Evolutionary conservation across 2,113 vertebrate genomes (phyloP).

Genomic region (Apeltes quadracus): DNA sequence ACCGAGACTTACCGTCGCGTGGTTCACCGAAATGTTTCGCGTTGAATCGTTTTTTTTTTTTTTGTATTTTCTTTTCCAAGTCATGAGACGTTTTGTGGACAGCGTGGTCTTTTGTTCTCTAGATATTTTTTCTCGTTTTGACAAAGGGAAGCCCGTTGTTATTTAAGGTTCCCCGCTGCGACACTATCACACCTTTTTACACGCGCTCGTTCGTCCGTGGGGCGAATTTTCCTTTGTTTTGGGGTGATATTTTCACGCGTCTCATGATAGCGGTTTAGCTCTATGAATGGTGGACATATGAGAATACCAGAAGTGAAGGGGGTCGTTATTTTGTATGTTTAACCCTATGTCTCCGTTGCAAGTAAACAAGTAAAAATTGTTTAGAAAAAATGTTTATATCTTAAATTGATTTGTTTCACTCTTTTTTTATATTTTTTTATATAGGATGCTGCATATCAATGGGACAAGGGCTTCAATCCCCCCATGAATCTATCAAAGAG

Average conservation of each 20-base stretch:
- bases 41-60: neutral
- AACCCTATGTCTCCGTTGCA: neutral
- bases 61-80: conserved; percentile 44
- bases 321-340: neutral
- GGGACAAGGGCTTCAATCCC: conserved; percentile 63
- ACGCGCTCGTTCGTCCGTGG: neutral
- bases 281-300: conserved; percentile 2
- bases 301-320: neutral
- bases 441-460: conserved; percentile 73
- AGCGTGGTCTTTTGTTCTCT: conserved; percentile 78
- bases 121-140: conserved; percentile 53
- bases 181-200: conserved; percentile 21
- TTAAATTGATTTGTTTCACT: conserved; percentile 10
- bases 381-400: neutral
- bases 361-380: too few species aligned
- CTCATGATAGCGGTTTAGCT: neutral
- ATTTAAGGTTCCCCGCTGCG: conserved; percentile 7
- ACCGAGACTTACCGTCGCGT: neutral
- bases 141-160: conserved; percentile 40
- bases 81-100: conserved; percentile 58
- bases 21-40: neutral
- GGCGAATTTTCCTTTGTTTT: neutral
- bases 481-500: conserved; percentile 71
- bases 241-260: neutral
- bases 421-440: conserved; percentile 17